A percentile compares a stretch with the other conserved stretches of the same genome.
Conservation (phyloP, 2,113 vertebrate species). For the Pachypanchax playfairii region DNA sequence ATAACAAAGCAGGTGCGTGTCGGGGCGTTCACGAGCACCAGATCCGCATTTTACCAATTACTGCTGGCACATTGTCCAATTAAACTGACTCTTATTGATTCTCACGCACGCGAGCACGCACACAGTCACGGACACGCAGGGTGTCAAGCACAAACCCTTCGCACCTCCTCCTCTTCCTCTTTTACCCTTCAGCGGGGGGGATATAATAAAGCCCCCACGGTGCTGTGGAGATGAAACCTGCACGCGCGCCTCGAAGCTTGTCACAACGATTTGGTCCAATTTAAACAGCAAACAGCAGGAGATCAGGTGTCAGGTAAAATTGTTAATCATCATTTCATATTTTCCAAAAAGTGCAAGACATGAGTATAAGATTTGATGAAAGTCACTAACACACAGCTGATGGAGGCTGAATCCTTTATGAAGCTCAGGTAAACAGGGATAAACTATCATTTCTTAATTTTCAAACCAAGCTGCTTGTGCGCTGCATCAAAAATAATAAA, state of each 20-base stretch:
- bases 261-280: constrained; percentile 47
- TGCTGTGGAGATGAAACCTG: constrained; percentile 29
- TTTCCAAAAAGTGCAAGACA: no score
- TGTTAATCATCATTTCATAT: no score
- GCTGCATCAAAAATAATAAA: no score
- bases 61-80: constrained; percentile 30
- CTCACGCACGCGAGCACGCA: neutral
- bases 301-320: constrained; percentile 26
- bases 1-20: constrained; percentile 42
- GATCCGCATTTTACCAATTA: constrained; percentile 41
- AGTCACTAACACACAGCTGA: no score
- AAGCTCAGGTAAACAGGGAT: no score
- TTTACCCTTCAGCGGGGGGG: constrained; percentile 17
- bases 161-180: constrained; percentile 4
- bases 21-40: constrained; percentile 3
- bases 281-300: neutral
- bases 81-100: constrained; percentile 2
- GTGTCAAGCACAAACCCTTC: constrained; percentile 6
- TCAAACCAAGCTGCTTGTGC: no score
- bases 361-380: no score
- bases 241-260: constrained; percentile 37
- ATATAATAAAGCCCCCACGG: constrained; percentile 44
- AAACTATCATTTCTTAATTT: no score
- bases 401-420: no score
- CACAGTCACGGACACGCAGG: no score